Base-by-base conservation (phyloP, 2,797 vertebrate genomes). In the Liparis tanakae region DNA sequence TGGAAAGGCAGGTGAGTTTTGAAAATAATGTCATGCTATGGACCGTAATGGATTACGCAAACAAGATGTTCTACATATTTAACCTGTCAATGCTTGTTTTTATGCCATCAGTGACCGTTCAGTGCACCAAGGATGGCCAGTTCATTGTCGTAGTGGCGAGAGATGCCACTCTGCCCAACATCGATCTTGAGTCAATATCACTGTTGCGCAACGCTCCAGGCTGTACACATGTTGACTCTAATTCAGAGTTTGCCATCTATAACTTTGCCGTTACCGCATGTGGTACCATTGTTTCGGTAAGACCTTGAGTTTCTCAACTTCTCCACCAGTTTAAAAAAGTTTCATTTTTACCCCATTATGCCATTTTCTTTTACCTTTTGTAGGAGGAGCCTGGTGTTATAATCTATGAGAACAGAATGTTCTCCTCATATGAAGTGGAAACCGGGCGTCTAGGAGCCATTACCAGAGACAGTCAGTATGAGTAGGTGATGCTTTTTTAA, bases 391-490 rank as follows among this genome's bases (percentile, higher is more conserved):
- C 61, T 64, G 91, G 86, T 7, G 65, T 71, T 68, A 86, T 94
- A 71, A 62, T 88, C 44, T 95, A 95, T 88, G 85, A 93, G 71
- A 95, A 94, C 82, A 79, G 74, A 64, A 91, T 95, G 90, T 6
- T 43, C 5, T 91, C 91, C 7, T 48, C 70, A 18, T 93, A 55
- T 74, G 90, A 92, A 56, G 73, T 91, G 14, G 70, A 0, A 3
- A 0, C 73, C 41, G 91, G 92, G 25, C 36, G 46, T 4, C 12
- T 0, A 14, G 93, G 94, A 54, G 2, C 13, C 0, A 92, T 94
- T 69, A 94, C 94, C 66, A 93, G 94, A 53, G 93, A 94, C 80
- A 94, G 72, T 73, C 1, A 48, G 5, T 94, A 53, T 83, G 60
- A 90, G 93, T 95, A 81, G 48, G 88, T 65, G 25, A 82, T 72